phyloP scores from a whole-genome alignment of 2,113 vertebrate species.

The Excalfactoria chinensis region DNA sequence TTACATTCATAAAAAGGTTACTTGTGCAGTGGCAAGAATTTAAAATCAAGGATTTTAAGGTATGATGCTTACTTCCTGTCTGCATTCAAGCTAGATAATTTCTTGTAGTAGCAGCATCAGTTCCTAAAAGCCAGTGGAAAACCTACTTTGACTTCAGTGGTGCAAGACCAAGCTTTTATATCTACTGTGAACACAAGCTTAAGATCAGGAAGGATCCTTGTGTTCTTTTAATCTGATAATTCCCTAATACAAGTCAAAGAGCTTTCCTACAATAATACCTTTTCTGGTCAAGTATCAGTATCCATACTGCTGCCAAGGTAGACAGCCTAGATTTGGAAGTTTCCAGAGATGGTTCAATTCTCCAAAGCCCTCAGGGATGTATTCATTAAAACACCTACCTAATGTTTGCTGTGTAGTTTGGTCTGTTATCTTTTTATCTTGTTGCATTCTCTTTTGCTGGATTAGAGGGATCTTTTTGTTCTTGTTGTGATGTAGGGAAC shows the following conservation, averaged over 20 bases:
- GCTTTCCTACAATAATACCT: background rate
- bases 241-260: background rate
- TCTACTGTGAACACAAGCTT: background rate
- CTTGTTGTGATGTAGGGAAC: background rate
- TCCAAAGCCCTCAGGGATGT: background rate
- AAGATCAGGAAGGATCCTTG: background rate
- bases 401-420: background rate
- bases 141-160: too few species aligned
- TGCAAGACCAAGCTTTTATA: too few species aligned
- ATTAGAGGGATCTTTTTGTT: background rate
- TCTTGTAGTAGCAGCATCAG: too few species aligned
- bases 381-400: constrained; percentile 6
- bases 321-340: background rate
- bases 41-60: constrained; percentile 47
- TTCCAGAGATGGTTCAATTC: background rate
- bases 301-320: background rate
- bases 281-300: background rate
- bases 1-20: constrained; percentile 45
- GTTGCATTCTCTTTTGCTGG: background rate
- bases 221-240: background rate
- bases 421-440: background rate
- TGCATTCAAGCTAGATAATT: constrained; percentile 15
- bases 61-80: constrained; percentile 12
- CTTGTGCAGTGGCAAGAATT: constrained; percentile 21
- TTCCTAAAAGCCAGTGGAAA: too few species aligned